phyloP scores from a whole-genome alignment of 1,140 invertebrate species.

The Neelides sp. region DNA sequence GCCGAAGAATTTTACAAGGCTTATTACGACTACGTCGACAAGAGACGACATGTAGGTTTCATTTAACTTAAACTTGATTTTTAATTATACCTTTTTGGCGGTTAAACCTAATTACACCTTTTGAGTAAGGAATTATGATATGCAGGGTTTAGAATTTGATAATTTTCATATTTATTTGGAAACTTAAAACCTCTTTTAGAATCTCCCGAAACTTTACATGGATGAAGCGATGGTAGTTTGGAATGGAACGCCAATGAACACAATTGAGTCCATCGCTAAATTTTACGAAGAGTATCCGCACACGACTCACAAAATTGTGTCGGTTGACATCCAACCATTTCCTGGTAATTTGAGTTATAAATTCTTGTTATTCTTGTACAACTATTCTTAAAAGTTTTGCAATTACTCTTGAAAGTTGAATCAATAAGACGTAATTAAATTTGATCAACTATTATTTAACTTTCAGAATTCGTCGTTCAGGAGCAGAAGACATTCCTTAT shows the following conservation, averaged over 20 bases:
- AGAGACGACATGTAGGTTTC: conserved; percentile 57
- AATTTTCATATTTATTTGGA: background rate
- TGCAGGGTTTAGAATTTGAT: too few relatives aligned
- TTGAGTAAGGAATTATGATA: too few relatives aligned
- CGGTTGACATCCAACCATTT: too few relatives aligned
- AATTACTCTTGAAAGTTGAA: too few relatives aligned
- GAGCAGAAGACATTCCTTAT: conserved; percentile 59
- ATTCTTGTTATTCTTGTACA: too few relatives aligned
- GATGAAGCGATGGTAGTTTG: conserved; percentile 65
- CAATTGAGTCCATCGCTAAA: too few relatives aligned
- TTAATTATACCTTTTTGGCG: background rate
- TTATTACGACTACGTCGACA: conserved; percentile 69
- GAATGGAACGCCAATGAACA: conserved; percentile 68
- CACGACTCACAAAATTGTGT: too few relatives aligned
- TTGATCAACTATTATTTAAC: conserved; percentile 16
- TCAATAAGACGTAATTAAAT: conserved; percentile 8
- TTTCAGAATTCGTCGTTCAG: conserved; percentile 43
- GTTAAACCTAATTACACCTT: too few relatives aligned
- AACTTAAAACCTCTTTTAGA: conserved; percentile 3
- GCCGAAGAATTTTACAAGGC: conserved; percentile 68
- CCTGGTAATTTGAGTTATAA: too few relatives aligned
- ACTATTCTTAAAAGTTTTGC: too few relatives aligned
- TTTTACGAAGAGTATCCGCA: too few relatives aligned
- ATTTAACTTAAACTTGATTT: conserved; percentile 12
- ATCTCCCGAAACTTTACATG: conserved; percentile 54